Evolutionary conservation across 2,888 invertebrate species (phyloP).

Genomic region (Spilosoma lubricipeda): DNA sequence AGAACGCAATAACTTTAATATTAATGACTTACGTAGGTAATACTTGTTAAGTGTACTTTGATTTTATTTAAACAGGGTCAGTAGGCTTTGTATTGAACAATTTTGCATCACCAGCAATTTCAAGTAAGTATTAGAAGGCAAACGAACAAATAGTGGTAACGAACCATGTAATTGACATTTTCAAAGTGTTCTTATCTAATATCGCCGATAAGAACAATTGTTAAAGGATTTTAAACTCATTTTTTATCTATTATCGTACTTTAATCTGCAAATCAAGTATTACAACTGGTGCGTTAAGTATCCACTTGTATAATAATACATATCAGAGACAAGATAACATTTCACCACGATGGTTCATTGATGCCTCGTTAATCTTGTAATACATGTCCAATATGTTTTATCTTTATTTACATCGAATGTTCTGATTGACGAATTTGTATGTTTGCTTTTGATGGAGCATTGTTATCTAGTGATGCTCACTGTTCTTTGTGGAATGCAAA

Average conservation of each 20-base stretch:
- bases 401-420: slow-evolving; percentile 55
- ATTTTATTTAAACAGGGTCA: slow-evolving; percentile 50
- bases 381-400: slow-evolving; percentile 55
- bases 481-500: slow-evolving; percentile 70
- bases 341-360: slow-evolving; percentile 63
- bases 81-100: slow-evolving; percentile 33
- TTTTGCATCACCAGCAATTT: slow-evolving; percentile 21
- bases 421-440: slow-evolving; percentile 72
- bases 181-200: slow-evolving; percentile 21
- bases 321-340: slow-evolving; percentile 63
- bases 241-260: slow-evolving; percentile 75
- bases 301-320: slow-evolving; percentile 51
- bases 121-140: slow-evolving; percentile 22
- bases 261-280: slow-evolving; percentile 72
- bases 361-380: slow-evolving; percentile 68
- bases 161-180: slow-evolving; percentile 23
- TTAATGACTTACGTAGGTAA: slow-evolving; percentile 50
- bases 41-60: slow-evolving; percentile 28
- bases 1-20: slow-evolving; percentile 69
- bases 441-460: slow-evolving; percentile 70
- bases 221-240: slow-evolving; percentile 77
- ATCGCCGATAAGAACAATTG: slow-evolving; percentile 54
- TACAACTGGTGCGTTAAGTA: slow-evolving; percentile 68
- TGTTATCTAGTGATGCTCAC: slow-evolving; percentile 67
- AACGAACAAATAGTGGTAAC: slow-evolving; percentile 11